Evolutionary conservation across 2,888 invertebrate species (phyloP).

Genomic region (Galerucella nymphaeae): DNA sequence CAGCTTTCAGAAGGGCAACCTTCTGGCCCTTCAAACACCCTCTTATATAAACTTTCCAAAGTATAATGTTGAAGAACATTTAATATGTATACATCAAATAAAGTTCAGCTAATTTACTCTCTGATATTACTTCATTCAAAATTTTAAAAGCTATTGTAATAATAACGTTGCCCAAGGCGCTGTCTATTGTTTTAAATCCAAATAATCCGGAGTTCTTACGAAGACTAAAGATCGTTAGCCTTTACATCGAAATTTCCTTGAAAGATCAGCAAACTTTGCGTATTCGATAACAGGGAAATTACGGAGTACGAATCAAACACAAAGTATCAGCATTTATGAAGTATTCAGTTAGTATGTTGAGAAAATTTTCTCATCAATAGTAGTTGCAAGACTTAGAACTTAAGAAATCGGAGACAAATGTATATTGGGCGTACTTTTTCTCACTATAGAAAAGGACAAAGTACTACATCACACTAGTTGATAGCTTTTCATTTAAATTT

Average conservation of each 20-base stretch:
- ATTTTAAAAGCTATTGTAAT: conserved; percentile 5
- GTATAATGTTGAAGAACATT: not conserved
- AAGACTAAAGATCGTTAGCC: not conserved
- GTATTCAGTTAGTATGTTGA: no score
- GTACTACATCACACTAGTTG: no score
- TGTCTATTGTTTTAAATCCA: conserved; percentile 2
- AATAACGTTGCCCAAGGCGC: not conserved
- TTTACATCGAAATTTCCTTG: not conserved
- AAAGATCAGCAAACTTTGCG: not conserved
- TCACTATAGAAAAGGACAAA: no score
- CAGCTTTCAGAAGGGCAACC: no score
- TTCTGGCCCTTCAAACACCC: no score
- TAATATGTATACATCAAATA: not conserved
- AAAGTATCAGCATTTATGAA: no score
- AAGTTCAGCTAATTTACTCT: not conserved
- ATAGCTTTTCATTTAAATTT: no score
- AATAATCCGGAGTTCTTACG: not conserved
- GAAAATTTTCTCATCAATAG: no score
- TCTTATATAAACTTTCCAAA: not conserved
- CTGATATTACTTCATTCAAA: not conserved
- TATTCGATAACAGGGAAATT: not conserved
- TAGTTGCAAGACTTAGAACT: no score
- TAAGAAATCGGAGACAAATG: no score
- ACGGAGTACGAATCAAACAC: not conserved
- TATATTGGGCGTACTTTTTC: no score